Percentiles rank a stretch among this genome's conserved stretches.
Conservation (phyloP, 2,797 vertebrate genomes). For the Amazona finschi region DNA sequence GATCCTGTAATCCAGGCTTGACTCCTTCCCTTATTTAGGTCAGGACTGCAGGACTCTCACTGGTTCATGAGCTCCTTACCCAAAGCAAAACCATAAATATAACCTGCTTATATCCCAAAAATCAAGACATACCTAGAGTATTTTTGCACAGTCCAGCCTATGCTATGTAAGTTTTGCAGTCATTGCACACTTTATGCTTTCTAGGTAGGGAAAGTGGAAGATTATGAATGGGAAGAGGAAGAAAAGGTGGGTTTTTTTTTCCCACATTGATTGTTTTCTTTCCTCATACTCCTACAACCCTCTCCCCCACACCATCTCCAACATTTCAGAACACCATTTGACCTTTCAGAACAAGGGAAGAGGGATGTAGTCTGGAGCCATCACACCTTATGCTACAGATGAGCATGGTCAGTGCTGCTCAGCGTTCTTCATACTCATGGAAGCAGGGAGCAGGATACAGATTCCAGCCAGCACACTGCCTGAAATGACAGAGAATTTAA, state of each 20-base stretch:
- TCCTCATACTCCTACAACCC: background rate
- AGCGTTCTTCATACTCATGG: background rate
- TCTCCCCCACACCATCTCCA: background rate
- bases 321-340: background rate
- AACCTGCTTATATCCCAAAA: background rate
- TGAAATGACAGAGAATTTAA: background rate
- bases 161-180: background rate
- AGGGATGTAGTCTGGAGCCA: background rate
- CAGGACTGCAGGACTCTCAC: background rate
- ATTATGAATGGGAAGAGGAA: background rate
- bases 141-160: background rate
- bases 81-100: background rate
- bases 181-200: background rate
- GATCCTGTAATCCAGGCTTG: background rate
- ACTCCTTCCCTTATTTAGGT: background rate
- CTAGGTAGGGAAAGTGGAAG: background rate
- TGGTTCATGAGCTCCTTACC: background rate
- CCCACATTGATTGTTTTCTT: background rate
- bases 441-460: background rate
- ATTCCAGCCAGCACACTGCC: background rate
- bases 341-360: background rate
- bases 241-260: accelerated
- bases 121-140: background rate
- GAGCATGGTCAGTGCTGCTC: background rate
- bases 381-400: background rate